A percentile compares a stretch with the other conserved stretches of the same genome.
Evolutionary conservation across 2,888 invertebrate species (phyloP).

Genomic region (Odontocerum albicorne): DNA sequence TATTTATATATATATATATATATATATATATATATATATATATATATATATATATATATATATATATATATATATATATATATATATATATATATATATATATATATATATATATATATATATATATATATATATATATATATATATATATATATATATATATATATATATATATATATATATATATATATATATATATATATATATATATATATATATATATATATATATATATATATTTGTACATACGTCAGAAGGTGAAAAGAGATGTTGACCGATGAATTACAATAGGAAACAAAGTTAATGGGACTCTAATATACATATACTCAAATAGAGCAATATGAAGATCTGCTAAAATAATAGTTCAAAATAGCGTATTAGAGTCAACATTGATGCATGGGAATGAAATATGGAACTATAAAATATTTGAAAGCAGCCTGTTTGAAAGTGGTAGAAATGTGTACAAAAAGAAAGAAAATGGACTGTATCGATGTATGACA

Average conservation of each 20-base stretch:
- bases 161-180: conserved; percentile 7
- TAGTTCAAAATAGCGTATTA: too few relatives aligned
- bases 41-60: neutral
- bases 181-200: conserved; percentile 4
- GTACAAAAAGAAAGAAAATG: too few relatives aligned
- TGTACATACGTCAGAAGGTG: neutral
- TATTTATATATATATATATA: neutral
- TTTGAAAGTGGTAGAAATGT: too few relatives aligned
- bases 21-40: neutral
- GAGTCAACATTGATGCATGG: too few relatives aligned
- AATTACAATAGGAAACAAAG: too few relatives aligned
- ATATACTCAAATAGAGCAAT: too few relatives aligned
- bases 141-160: neutral
- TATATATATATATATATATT: conserved; percentile 3
- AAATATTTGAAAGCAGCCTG: too few relatives aligned
- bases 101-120: neutral
- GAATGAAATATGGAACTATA: too few relatives aligned
- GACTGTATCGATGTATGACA: too few relatives aligned
- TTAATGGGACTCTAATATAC: too few relatives aligned
- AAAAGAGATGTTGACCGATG: too few relatives aligned
- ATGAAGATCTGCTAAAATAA: too few relatives aligned
- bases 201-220: conserved; percentile 4
- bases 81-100: neutral
- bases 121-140: neutral
- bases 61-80: neutral